Percentiles rank a stretch among this genome's conserved stretches.
phyloP scores from a whole-genome alignment of 2,888 invertebrate genomes.

The Idaea biselata region DNA sequence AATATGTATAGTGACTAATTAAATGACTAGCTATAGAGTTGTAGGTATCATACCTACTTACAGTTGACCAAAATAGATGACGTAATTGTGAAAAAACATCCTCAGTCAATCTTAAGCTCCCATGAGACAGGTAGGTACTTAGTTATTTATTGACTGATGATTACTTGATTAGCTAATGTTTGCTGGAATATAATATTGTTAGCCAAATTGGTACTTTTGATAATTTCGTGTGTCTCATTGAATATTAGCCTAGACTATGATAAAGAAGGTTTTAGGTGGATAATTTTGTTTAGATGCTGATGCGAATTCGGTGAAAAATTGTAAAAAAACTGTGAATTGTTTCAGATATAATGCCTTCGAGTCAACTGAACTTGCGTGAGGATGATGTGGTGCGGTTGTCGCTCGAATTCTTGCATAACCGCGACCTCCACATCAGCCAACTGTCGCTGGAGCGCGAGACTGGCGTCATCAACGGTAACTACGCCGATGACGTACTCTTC shows the following conservation, averaged over 20 bases:
- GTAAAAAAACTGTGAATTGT: constrained; percentile 30
- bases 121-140: not conserved
- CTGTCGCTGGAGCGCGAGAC: constrained; percentile 96
- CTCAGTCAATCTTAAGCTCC: not conserved
- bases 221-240: not conserved
- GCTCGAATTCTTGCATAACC: constrained; percentile 92
- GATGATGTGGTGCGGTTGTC: constrained; percentile 93
- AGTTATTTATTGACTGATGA: not conserved
- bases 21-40: not conserved
- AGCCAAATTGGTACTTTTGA: not conserved
- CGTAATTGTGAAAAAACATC: constrained; percentile 7
- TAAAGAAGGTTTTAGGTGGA: too few species aligned
- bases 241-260: too few species aligned
- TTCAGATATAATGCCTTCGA: constrained; percentile 85
- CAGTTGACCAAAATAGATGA: constrained; percentile 2
- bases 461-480: constrained; percentile 95
- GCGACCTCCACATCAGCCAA: constrained; percentile 95
- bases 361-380: constrained; percentile 91
- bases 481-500: constrained; percentile 96
- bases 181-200: not conserved
- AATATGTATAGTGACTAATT: not conserved
- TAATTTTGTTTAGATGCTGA: not conserved
- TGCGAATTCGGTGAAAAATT: not conserved
- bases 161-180: not conserved
- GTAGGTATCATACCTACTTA: not conserved